Conservation (phyloP, 2,113 vertebrate genomes). For the Tragelaphus imberbis region DNA sequence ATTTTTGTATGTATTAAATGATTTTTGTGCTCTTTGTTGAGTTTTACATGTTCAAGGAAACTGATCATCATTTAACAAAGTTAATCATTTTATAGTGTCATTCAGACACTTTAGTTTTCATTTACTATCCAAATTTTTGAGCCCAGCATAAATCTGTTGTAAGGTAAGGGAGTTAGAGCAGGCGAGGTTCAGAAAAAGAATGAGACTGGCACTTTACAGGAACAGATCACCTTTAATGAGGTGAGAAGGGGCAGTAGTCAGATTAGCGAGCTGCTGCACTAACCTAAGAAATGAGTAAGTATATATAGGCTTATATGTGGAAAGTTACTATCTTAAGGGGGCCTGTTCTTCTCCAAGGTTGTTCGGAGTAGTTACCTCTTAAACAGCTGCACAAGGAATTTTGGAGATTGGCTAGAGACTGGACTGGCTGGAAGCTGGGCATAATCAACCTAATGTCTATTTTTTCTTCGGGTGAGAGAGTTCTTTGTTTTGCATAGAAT, state of each 20-base stretch:
- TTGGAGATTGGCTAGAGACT: not conserved
- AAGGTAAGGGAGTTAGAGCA: too few relatives aligned
- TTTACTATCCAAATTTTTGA: not conserved
- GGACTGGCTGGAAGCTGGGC: not conserved
- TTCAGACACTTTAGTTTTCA: not conserved
- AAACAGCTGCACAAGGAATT: not conserved
- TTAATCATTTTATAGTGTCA: not conserved
- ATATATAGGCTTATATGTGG: not conserved
- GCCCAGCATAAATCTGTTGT: not conserved
- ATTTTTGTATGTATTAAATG: not conserved
- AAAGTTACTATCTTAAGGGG: not conserved
- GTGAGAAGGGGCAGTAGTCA: too few relatives aligned
- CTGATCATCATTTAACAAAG: conserved; percentile 15
- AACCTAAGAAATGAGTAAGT: too few relatives aligned
- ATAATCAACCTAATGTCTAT: not conserved
- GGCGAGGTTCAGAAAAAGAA: too few relatives aligned
- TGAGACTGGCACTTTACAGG: accelerated
- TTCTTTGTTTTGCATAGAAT: not conserved
- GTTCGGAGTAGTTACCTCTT: not conserved
- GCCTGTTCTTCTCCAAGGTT: not conserved
- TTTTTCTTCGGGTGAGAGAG: not conserved
- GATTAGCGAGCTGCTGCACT: too few relatives aligned
- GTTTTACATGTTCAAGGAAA: not conserved
- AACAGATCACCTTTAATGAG: too few relatives aligned
- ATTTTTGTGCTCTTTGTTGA: not conserved